Evolutionary conservation across 2,113 vertebrate genomes (phyloP), one percentile per base, ranked within the genome.

Genomic region (Anas platyrhynchos): DNA sequence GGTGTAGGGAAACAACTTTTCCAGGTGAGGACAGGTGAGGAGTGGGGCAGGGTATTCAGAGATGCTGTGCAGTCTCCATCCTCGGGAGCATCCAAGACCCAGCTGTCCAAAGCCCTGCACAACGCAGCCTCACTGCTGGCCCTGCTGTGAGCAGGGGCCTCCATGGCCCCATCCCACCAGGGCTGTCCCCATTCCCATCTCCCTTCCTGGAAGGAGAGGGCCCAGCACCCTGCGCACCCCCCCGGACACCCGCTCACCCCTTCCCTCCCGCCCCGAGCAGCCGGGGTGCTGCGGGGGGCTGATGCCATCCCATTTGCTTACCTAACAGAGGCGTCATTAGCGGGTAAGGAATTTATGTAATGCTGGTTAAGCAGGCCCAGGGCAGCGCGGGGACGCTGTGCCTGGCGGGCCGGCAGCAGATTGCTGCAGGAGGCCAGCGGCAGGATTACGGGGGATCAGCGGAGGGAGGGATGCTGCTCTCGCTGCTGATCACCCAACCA

Each of bases 241-340:
- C 4, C 0, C 59, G 48, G 52, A 8, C 43, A 54, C 0, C 0
- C 2, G 26, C 54, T 76, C 31, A 32, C 44, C 68, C 82, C 50
- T 52, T 54, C 46, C 58, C 38, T 26, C 36, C 71, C 46, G 61
- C 83, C 43, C 61, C 0, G 14, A 78, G 86, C 88, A 95, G 81
- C 86, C 86, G 85, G 9, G 69, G 0, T 72, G 78, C 55, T 66
- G 38, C 66, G 73, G 59, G 2, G 62, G 50, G 21, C 9, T 96
- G 92, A 95, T 93, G 91, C 88, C 94, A 96, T 48, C n/a, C 66
- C 13, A 4, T 89, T 96, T 88, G 59, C 88, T 93, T 89, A 62
- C 81, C 83, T 88, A 95, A 68, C 56, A 94, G 76, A 65, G 55
- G 23, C 86, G 66, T 85, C 44, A 84, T 91, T 89, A 91, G 52